A percentile compares a stretch with the other conserved stretches of the same genome.
Evolutionary conservation across 2,797 vertebrate species (phyloP).

Genomic region (Sebastolobus altivelis): DNA sequence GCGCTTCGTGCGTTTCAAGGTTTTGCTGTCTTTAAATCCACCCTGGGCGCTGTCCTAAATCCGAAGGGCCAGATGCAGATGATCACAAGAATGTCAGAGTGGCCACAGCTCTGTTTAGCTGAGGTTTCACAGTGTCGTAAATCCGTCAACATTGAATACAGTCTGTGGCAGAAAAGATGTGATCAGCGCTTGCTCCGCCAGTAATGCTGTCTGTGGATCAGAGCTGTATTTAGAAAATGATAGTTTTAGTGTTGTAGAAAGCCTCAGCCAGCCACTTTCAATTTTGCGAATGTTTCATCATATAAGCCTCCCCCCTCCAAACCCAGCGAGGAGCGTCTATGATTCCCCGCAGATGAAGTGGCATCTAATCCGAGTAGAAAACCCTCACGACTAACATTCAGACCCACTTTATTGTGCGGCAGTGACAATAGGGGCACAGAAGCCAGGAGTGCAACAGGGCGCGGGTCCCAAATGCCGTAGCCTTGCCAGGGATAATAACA

Average conservation of each 20-base stretch:
- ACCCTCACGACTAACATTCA: constrained; percentile 37
- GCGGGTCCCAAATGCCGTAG: constrained; percentile 61
- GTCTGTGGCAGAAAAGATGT: constrained; percentile 12
- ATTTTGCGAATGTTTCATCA: constrained; percentile 63
- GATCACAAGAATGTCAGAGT: constrained; percentile 47
- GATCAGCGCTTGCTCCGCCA: constrained; percentile 21
- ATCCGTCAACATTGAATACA: constrained; percentile 39
- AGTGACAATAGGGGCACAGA: constrained; percentile 57
- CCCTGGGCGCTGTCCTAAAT: constrained; percentile 49
- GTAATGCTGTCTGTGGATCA: constrained; percentile 35
- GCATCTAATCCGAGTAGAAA: constrained; percentile 35
- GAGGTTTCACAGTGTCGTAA: constrained; percentile 23
- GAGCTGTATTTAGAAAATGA: constrained; percentile 47
- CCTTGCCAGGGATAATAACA: constrained; percentile 75
- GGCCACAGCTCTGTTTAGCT: constrained; percentile 34
- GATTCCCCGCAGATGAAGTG: constrained; percentile 46
- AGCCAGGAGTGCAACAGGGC: constrained; percentile 62
- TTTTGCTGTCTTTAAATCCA: constrained; percentile 48
- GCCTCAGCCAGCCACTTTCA: constrained; percentile 45
- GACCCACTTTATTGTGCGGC: constrained; percentile 57
- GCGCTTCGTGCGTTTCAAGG: constrained; percentile 51
- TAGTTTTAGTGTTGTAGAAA: constrained; percentile 38
- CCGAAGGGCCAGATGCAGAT: constrained; percentile 42
- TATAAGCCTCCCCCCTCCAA: constrained; percentile 25
- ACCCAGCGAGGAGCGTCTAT: constrained; percentile 26